phyloP scores from a whole-genome alignment of 2,797 vertebrate genomes.

The Danionella dracula region DNA sequence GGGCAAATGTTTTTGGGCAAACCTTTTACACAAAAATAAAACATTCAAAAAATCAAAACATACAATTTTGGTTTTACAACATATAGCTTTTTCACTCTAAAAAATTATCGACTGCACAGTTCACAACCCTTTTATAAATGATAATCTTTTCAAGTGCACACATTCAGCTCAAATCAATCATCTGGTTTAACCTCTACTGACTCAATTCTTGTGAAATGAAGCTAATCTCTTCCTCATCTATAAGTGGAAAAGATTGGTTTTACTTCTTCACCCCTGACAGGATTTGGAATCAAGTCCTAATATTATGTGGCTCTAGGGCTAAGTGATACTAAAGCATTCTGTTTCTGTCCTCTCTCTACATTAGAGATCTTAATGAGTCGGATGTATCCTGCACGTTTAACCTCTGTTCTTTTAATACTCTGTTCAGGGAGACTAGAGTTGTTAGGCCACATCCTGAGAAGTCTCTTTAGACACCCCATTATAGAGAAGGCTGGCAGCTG shows the following conservation, averaged over 20 bases:
- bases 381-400: conserved; percentile 5
- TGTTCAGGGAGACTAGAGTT: conserved; percentile 9
- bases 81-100: no score
- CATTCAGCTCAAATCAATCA: conserved; percentile 12
- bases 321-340: conserved; percentile 33
- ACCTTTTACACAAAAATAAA: no score
- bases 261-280: conserved; percentile 5
- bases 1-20: no score
- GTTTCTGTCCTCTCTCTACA: conserved; percentile 15
- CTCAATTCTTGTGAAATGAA: neutral
- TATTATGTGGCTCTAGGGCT: conserved; percentile 18
- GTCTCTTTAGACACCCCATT: neutral
- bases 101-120: no score
- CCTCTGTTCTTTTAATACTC: conserved; percentile 2
- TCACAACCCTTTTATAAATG: no score
- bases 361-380: conserved; percentile 17
- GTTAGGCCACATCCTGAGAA: conserved; percentile 5
- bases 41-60: no score
- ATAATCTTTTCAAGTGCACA: neutral
- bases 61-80: no score
- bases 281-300: conserved; percentile 15
- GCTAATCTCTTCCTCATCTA: conserved; percentile 7
- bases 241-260: conserved; percentile 25
- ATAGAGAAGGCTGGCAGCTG: neutral
- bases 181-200: conserved; percentile 5